Percentiles rank a stretch among this genome's conserved stretches.
Conservation (phyloP, 2,888 invertebrate species). For the Pammene fasciana region DNA sequence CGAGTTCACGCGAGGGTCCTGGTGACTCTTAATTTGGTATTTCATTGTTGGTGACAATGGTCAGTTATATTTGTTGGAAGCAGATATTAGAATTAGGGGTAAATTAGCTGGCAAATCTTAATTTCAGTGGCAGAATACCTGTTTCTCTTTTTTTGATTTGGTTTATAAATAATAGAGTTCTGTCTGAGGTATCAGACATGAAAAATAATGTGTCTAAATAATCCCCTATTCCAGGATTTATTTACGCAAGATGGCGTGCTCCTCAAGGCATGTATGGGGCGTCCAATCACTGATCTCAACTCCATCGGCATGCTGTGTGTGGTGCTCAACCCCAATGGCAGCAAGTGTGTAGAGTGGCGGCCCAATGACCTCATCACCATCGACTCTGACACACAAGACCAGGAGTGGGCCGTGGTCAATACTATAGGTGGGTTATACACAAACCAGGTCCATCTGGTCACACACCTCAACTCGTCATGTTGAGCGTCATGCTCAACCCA, state of each 20-base stretch:
- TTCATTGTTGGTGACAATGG: too few relatives aligned
- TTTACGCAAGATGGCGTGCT: constrained; percentile 92
- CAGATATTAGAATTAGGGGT: too few relatives aligned
- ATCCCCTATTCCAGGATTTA: constrained; percentile 80
- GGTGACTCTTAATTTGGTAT: too few relatives aligned
- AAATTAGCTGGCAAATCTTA: too few relatives aligned
- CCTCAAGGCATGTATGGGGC: constrained; percentile 85
- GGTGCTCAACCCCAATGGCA: constrained; percentile 83
- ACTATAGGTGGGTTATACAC: constrained; percentile 79
- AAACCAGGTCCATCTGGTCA: background rate
- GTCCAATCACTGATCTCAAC: constrained; percentile 85
- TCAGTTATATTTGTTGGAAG: too few relatives aligned
- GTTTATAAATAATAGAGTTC: too few relatives aligned
- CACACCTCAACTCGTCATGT: too few relatives aligned
- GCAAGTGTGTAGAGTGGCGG: constrained; percentile 92
- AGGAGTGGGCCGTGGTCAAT: constrained; percentile 93
- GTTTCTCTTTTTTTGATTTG: too few relatives aligned
- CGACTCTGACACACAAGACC: constrained; percentile 89
- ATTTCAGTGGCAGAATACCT: too few relatives aligned
- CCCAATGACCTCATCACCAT: constrained; percentile 90
- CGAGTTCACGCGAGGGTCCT: too few relatives aligned
- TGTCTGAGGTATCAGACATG: too few relatives aligned
- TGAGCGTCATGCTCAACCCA: too few relatives aligned
- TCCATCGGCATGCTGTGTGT: constrained; percentile 88
- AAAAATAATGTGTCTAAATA: background rate